Percentiles rank a stretch among this genome's conserved stretches.
phyloP scores from a whole-genome alignment of 2,113 vertebrate genomes.

The Amphilophus citrinellus region DNA sequence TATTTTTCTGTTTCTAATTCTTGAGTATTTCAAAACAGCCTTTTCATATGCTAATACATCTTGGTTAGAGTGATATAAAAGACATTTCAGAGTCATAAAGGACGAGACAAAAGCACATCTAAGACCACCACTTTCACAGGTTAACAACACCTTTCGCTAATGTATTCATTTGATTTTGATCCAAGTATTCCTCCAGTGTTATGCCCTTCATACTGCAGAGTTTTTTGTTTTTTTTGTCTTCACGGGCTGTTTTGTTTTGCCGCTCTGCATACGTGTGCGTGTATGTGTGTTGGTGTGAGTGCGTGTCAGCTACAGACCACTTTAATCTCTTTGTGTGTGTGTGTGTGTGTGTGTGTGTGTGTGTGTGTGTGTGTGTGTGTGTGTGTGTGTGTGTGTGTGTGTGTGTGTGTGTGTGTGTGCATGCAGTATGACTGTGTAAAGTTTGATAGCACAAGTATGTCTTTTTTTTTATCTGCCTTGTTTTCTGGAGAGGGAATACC shows the following conservation, averaged over 20 bases:
- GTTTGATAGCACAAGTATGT: constrained; percentile 28
- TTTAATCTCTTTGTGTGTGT: constrained; percentile 11
- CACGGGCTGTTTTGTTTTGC: constrained; percentile 13
- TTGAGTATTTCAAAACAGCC: constrained; percentile 53
- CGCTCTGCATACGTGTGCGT: constrained; percentile 17
- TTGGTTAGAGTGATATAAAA: constrained; percentile 54
- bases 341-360: neutral
- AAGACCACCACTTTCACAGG: constrained; percentile 67
- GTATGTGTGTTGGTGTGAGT: neutral
- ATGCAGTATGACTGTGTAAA: constrained; percentile 24
- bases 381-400: no score
- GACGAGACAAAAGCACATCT: constrained; percentile 59
- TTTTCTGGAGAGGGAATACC: constrained; percentile 36
- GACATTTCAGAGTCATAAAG: constrained; percentile 59
- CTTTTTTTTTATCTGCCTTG: constrained; percentile 33
- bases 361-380: no score
- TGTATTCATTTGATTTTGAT: constrained; percentile 65
- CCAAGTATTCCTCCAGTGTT: constrained; percentile 46
- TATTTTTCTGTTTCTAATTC: constrained; percentile 63
- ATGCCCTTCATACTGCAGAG: constrained; percentile 44
- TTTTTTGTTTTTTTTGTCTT: constrained; percentile 20
- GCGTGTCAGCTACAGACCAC: constrained; percentile 9
- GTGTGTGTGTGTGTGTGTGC: neutral
- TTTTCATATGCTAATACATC: constrained; percentile 73
- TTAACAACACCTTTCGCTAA: constrained; percentile 61